These are phyloP conservation scores for Peromyscus nudipes DNA, from an alignment of 2,797 vertebrate genomes.

Conservation along the genomic window DNA sequence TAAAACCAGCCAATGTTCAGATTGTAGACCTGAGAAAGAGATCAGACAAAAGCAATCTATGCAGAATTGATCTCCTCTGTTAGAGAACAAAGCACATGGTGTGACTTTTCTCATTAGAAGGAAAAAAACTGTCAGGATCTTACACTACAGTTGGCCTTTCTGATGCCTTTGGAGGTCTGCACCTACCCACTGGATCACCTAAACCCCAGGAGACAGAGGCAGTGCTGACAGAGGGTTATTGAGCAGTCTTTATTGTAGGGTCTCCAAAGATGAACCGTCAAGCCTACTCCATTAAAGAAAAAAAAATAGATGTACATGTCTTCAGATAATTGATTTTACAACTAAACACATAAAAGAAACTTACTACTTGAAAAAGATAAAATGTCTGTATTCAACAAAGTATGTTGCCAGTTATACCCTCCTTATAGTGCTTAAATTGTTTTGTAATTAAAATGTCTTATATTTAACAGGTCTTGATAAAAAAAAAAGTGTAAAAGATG, in stretches of 20 bases:
- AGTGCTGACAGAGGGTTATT: too few relatives aligned
- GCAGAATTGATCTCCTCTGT: neutral
- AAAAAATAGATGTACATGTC: neutral
- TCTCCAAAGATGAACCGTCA: neutral
- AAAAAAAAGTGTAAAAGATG: neutral
- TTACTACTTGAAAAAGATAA: neutral
- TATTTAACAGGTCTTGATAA: neutral
- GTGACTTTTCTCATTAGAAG: neutral
- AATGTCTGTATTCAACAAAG: neutral
- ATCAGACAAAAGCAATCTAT: neutral
- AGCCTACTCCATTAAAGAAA: neutral
- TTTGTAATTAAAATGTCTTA: neutral
- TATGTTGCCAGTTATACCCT: neutral
- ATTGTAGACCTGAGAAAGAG: neutral
- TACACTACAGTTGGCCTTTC: neutral
- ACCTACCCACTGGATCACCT: neutral
- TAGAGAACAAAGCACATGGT: neutral
- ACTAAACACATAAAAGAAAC: neutral
- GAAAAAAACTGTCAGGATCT: neutral
- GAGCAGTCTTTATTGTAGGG: neutral
- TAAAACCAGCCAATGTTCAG: neutral
- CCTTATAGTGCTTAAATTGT: neutral
- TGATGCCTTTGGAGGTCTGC: neutral
- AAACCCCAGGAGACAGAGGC: neutral
- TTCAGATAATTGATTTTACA: slow-evolving; percentile 23